Conservation (phyloP, 2,113 vertebrate genomes). For the Microtus pennsylvanicus region DNA sequence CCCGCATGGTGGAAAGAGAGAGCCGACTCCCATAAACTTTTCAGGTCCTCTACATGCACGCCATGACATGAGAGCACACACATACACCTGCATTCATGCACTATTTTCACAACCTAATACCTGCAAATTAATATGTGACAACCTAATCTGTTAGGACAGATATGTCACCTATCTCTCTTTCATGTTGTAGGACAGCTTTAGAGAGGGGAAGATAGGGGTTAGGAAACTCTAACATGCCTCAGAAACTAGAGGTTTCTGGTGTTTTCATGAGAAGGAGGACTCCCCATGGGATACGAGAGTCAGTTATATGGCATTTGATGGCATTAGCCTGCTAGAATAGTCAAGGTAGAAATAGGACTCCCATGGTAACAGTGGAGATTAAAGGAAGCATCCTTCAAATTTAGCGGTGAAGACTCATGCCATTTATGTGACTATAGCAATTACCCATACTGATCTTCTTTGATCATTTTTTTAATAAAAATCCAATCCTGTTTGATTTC, state of each 20-base stretch:
- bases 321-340: background rate
- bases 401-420: background rate
- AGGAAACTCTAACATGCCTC: background rate
- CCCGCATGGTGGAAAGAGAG: background rate
- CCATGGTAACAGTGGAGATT: background rate
- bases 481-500: background rate
- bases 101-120: background rate
- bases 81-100: background rate
- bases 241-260: background rate
- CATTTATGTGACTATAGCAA: background rate
- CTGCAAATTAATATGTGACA: background rate
- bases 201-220: background rate
- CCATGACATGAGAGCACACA: background rate
- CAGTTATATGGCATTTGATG: background rate
- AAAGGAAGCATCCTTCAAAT: constrained; percentile 9
- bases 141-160: background rate
- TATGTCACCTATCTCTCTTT: background rate
- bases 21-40: background rate
- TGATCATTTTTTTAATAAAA: background rate
- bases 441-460: constrained; percentile 22
- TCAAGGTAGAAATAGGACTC: background rate
- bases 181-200: background rate
- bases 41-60: background rate
- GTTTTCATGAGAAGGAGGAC: background rate
- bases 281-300: background rate